Base-by-base conservation (phyloP, 2,113 vertebrate species). In the Micromys minutus region DNA sequence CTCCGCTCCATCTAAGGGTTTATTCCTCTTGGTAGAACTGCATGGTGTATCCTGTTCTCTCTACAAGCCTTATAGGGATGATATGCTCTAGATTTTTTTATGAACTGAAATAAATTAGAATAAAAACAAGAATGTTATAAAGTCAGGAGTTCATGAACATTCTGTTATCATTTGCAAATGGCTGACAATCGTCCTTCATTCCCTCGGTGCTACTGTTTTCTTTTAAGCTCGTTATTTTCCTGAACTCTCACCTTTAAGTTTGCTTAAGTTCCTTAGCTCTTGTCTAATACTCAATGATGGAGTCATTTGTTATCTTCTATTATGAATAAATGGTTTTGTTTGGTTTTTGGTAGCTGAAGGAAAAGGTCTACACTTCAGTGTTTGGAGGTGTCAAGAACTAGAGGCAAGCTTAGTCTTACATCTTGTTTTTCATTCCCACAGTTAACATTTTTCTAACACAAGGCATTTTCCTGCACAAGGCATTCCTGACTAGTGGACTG, bases 361-460 rank as follows among this genome's bases (percentile, higher is more conserved):
- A 83, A 90, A 61, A 72, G 26, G 24, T 47, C 76, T 94, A 45
- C 39, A 1, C 22, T 94, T 77, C 75, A 93, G 65, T 84, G 84
- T 76, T 80, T 86, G 61, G 86, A 90, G 77, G 8, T 75, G 69
- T 94, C 80, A 87, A 86, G 57, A 90, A 22, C 36, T 72, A 47
- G 59, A 92, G n/a, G 57, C 29, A 93, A 75, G 50, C 34, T 84
- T 71, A 75, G 47, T 91, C 5, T 67, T 88, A 15, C 71, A 65
- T 59, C 24, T 95, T 67, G 47, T 81, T 95, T 86, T 87, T 88
- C 13, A 47, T 90, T 85, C 22, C 94, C 34, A 80, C 2, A 69
- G 34, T 94, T 92, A 87, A 74, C 75, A n/a, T 75, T 94, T 88
- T 74, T 89, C 84, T 91, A 94, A 84, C 95, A 89, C 94, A 96